Base-by-base conservation (phyloP, 2,888 invertebrate genomes). In the Hecatera dysodea region DNA sequence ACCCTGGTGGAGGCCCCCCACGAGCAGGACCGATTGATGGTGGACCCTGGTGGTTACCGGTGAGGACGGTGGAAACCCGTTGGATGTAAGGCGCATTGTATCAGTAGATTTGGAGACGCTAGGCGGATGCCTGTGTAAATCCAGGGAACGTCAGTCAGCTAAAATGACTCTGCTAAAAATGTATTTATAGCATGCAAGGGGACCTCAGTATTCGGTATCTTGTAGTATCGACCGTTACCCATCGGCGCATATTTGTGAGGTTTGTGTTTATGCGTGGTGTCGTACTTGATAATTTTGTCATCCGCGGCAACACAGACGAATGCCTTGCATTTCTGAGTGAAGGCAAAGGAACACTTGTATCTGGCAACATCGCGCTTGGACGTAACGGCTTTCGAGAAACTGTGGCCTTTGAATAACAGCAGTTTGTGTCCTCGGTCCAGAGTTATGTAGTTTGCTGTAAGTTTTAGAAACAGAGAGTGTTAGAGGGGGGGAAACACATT, bases 381-480 rank as follows among this genome's bases (percentile, higher is more conserved):
- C 19, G 17, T 59, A 6, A 7, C n/a, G 24, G 57, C 50, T 67
- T 57, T 69, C 1, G 71, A 69, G 27, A 71, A 71, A 12, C 53
- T 71, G 9, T 69, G 22, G 5, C 61, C 71, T 3, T 71, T 55
- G 22, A 71, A 69, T 2, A 71, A 11, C 2, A 71, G 39, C 46
- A 71, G 62, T 39, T 27, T 46, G 1, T 46, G 2, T 24, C 69
- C 71, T 12, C 24, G 69, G n/a, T 72, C 36, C 29, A 72, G 9
- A 9, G 53, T 71, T 12, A 72, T 71, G 46, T 29, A 71, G 12
- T 62, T 24, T 33, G 42, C 72, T 70, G 69, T 24, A 70, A 70
- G n/a, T 15, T 39, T 63, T n/a, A 6, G 8, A 44, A 57, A 71
- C 19, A 44, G 3, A 55, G 22, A 33, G 1, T 19, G 0, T 55